phyloP scores from a whole-genome alignment of 92 coral and sea anemone genomes.

The Palythoa grandiflora region DNA sequence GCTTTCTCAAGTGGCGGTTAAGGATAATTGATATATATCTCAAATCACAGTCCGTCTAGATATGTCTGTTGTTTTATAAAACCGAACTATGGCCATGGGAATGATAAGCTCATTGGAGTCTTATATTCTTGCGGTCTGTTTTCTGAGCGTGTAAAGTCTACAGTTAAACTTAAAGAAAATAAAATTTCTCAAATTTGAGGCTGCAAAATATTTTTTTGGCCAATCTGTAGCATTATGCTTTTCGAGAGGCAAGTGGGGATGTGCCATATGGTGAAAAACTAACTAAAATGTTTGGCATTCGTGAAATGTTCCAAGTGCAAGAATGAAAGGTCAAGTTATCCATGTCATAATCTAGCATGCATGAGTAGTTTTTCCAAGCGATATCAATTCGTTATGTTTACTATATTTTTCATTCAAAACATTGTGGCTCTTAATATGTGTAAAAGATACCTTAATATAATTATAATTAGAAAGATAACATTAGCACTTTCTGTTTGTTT shows the following conservation, averaged over 20 bases:
- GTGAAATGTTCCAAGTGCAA: conserved; percentile 48
- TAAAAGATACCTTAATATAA: background rate
- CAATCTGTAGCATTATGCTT: background rate
- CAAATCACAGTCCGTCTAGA: background rate
- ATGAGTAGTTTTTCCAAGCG: background rate
- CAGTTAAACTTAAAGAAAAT: background rate
- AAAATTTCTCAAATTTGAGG: background rate
- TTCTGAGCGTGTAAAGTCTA: too few relatives aligned
- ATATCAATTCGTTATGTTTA: background rate
- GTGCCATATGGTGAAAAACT: background rate
- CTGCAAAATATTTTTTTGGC: background rate
- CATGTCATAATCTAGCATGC: background rate
- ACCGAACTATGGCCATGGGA: background rate
- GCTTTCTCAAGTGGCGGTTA: conserved; percentile 22
- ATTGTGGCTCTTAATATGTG: background rate
- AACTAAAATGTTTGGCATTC: conserved; percentile 63
- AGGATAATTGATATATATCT: conserved; percentile 30
- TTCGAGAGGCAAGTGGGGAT: background rate
- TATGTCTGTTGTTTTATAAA: background rate
- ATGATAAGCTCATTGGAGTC: background rate
- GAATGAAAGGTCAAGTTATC: conserved; percentile 1
- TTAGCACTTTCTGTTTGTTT: background rate
- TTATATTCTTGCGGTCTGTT: too few relatives aligned
- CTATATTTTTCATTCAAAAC: background rate
- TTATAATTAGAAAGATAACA: background rate